Base-by-base conservation (phyloP, 2,113 vertebrate genomes). In the Oncorhynchus tshawytscha region DNA sequence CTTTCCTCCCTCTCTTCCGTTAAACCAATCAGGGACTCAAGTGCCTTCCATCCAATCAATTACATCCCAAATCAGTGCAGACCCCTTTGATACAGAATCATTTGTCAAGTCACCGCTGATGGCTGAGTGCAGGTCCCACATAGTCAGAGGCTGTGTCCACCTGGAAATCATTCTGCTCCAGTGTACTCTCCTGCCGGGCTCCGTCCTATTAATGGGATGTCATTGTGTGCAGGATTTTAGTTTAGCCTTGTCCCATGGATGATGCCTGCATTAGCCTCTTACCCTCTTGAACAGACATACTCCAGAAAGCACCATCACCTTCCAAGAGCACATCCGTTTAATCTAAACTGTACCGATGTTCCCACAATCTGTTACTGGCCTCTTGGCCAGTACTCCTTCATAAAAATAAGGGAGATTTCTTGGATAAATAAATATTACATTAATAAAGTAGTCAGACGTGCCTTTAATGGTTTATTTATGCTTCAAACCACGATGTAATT, bases 11-110 rank as follows among this genome's bases (percentile, higher is more conserved):
- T 82, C 78, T 70, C 81, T 87, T 73, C 79, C 83, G 84, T 89
- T 91, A 93, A 94, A 93, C 88, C 90, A 93, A 93, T 93, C 91
- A 93, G 90, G 92, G 92, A 93, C 90, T 93, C 92, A 78, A 88
- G 69, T 73, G 89, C 88, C 90, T 92, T 89, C 81, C 84, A 88
- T 92, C 88, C 90, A 93, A 93, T 94, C 92, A 93, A 93, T 94
- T 92, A 93, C 89, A 82, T 87, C 78, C 84, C 85, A 92, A 93
- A 93, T 93, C 90, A 93, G 90, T 83, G 89, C 82, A 75, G 76
- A 82, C 88, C 84, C 89, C 91, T 92, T 91, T 93, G 91, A 91
- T 92, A 92, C 88, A 85, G 91, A 92, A 94, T 94, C 86, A 93
- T 93, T 94, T 93, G 91, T 93, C 91, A 93, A 92, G 91, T 92